These are phyloP conservation scores for Leguminivora glycinivorella DNA, from an alignment of 1,140 invertebrate species.

Conservation along the genomic window DNA sequence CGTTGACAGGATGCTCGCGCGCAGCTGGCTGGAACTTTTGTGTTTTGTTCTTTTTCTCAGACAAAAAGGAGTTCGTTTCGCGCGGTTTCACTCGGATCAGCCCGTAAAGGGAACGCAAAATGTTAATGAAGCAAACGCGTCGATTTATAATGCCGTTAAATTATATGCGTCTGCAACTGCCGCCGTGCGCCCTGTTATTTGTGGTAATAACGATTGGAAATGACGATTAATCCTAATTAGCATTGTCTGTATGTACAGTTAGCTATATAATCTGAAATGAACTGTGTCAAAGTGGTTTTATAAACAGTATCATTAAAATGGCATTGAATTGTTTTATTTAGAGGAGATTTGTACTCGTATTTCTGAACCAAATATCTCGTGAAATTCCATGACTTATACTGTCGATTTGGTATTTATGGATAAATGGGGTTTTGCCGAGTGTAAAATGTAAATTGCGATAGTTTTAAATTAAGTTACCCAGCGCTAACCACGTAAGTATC, in stretches of 20 bases:
- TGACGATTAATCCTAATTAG: conserved; percentile 55
- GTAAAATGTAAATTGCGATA: too few relatives aligned
- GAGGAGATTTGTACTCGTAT: too few relatives aligned
- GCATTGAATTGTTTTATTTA: too few relatives aligned
- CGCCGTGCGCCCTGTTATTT: conserved; percentile 51
- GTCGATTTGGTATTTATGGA: too few relatives aligned
- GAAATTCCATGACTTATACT: too few relatives aligned
- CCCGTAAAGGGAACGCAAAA: conserved; percentile 73
- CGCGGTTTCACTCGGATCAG: conserved; percentile 66
- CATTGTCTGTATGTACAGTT: conserved; percentile 29
- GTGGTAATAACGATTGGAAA: conserved; percentile 55
- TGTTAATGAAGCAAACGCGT: conserved; percentile 70
- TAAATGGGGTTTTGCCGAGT: too few relatives aligned
- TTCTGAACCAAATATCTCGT: too few relatives aligned
- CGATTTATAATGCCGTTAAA: conserved; percentile 56
- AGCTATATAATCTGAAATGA: not conserved
- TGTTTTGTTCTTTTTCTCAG: conserved; percentile 62
- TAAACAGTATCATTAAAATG: not conserved
- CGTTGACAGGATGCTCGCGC: conserved; percentile 73
- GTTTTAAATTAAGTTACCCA: too few relatives aligned
- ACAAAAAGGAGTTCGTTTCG: conserved; percentile 73
- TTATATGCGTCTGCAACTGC: conserved; percentile 51
- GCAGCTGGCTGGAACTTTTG: conserved; percentile 75
- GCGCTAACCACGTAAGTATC: too few relatives aligned
- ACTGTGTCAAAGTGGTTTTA: conserved; percentile 9